These are phyloP conservation scores for Pheosia tremula DNA, from an alignment of 2,888 invertebrate species.

Conservation along the genomic window DNA sequence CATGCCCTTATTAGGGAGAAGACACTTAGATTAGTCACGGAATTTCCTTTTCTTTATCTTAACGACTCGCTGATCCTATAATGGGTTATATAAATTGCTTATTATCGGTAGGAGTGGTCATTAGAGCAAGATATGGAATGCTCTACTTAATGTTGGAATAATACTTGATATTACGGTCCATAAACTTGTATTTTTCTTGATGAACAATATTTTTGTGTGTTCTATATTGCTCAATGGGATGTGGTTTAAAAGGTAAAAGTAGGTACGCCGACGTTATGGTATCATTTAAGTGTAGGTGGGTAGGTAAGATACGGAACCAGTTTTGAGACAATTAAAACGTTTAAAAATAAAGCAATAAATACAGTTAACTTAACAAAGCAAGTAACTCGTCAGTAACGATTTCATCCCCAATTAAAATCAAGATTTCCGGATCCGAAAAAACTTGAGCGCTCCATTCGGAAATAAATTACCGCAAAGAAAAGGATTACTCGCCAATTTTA, in stretches of 20 bases:
- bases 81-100: constrained; percentile 75
- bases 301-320: too few relatives aligned
- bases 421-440: constrained; percentile 36
- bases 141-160: constrained; percentile 37
- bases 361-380: constrained; percentile 21
- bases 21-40: constrained; percentile 49
- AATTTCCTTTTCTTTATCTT: constrained; percentile 65
- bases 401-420: constrained; percentile 49
- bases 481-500: constrained; percentile 57
- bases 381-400: constrained; percentile 15
- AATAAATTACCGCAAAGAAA: constrained; percentile 56
- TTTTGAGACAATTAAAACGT: not conserved
- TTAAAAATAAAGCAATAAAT: constrained; percentile 5
- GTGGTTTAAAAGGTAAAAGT: not conserved
- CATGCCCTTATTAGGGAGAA: constrained; percentile 31
- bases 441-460: constrained; percentile 46
- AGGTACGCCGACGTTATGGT: not conserved
- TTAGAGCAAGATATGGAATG: constrained; percentile 55
- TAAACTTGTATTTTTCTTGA: constrained; percentile 14
- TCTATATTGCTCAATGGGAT: not conserved
- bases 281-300: not conserved
- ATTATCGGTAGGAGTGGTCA: constrained; percentile 59
- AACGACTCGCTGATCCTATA: constrained; percentile 66
- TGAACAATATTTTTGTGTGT: not conserved
- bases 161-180: constrained; percentile 34